Evolutionary conservation across 1,140 invertebrate genomes (phyloP).

Genomic region (Chironomus striatipennis): DNA sequence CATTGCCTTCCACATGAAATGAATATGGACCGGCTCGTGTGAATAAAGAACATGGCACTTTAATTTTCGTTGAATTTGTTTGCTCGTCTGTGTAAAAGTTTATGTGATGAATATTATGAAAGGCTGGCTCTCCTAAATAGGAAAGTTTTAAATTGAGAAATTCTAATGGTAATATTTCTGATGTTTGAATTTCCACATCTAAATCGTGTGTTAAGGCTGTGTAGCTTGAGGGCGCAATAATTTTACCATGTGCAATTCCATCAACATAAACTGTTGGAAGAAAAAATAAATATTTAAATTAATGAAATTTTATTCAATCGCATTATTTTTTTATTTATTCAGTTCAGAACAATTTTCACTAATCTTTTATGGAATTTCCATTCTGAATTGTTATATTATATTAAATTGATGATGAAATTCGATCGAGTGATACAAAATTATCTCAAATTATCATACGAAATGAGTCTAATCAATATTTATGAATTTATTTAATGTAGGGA

Average conservation of each 20-base stretch:
- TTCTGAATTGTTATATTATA: too few relatives aligned
- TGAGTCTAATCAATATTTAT: too few relatives aligned
- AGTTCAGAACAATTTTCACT: too few relatives aligned
- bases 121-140: conserved; percentile 27
- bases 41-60: conserved; percentile 37
- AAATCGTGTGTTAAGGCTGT: conserved; percentile 53
- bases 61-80: conserved; percentile 37
- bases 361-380: too few relatives aligned
- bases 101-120: conserved; percentile 35
- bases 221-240: conserved; percentile 45
- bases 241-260: conserved; percentile 38
- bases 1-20: conserved; percentile 35
- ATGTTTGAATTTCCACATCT: conserved; percentile 42
- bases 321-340: too few relatives aligned
- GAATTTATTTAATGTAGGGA: too few relatives aligned
- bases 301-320: too few relatives aligned
- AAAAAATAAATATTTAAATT: not conserved
- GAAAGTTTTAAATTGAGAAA: not conserved
- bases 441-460: too few relatives aligned
- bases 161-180: not conserved
- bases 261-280: conserved; percentile 37
- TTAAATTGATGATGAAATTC: too few relatives aligned
- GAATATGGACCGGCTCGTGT: conserved; percentile 35
- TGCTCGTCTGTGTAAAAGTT: conserved; percentile 33
- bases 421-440: too few relatives aligned